Percentiles rank a stretch among this genome's conserved stretches.
phyloP scores from a whole-genome alignment of 2,797 vertebrate species.

The Anabas testudineus region DNA sequence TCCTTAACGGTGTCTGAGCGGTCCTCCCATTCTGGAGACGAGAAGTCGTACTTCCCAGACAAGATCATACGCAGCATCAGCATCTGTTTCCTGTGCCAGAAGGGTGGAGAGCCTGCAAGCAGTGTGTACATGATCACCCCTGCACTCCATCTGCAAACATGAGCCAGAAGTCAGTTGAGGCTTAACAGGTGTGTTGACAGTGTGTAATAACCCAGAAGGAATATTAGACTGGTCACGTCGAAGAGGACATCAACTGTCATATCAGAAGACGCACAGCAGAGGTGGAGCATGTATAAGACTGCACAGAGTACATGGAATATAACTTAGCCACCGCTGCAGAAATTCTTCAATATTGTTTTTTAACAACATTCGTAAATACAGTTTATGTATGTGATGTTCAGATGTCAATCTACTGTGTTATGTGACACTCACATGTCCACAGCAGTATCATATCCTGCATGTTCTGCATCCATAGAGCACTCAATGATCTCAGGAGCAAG shows the following conservation, averaged over 20 bases:
- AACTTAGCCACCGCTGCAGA: too few relatives aligned
- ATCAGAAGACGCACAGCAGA: background rate
- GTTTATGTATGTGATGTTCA: background rate
- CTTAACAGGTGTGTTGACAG: background rate
- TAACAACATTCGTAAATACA: background rate
- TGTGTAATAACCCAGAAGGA: background rate
- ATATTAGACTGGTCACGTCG: background rate
- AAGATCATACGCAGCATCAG: conserved; percentile 98
- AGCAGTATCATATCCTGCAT: conserved; percentile 91
- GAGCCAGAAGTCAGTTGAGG: background rate
- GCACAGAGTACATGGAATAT: background rate
- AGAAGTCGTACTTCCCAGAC: conserved; percentile 90
- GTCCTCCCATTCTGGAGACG: conserved; percentile 96
- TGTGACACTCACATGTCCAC: conserved; percentile 92
- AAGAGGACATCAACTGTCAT: background rate
- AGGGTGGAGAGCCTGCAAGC: conserved; percentile 95
- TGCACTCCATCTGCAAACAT: conserved; percentile 91
- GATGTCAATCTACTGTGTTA: background rate
- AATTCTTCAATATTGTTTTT: background rate
- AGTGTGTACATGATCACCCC: conserved; percentile 99
- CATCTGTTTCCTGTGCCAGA: conserved; percentile 99
- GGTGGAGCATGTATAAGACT: background rate
- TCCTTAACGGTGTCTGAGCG: conserved; percentile 97
- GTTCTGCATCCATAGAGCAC: conserved; percentile 94
- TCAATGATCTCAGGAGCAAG: conserved; percentile 96